Conservation (phyloP, 1,140 invertebrate genomes). For the Laupala kohalensis region DNA sequence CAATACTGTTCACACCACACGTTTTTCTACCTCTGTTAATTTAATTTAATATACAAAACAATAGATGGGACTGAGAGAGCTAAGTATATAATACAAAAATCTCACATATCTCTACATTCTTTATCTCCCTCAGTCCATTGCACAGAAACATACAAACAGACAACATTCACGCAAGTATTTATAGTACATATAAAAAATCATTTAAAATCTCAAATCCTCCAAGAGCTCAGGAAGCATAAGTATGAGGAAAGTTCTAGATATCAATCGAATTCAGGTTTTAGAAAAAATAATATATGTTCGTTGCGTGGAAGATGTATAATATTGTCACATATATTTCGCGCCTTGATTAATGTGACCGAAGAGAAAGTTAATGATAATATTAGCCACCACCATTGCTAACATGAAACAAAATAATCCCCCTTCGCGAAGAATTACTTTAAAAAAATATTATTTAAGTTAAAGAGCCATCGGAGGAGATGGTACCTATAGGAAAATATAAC, state of each 20-base stretch:
- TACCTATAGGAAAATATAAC: conserved; percentile 8
- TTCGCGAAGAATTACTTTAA: conserved; percentile 5
- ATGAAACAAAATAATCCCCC: conserved; percentile 7
- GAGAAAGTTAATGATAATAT: background rate
- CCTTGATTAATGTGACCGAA: background rate
- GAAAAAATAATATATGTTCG: background rate
- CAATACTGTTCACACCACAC: background rate
- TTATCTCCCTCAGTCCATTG: background rate
- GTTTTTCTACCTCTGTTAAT: background rate
- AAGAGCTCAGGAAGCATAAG: conserved; percentile 8
- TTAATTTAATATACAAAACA: conserved; percentile 10
- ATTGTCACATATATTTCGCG: too few species aligned
- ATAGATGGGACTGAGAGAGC: conserved; percentile 7
- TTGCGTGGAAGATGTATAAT: too few species aligned
- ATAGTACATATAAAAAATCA: conserved; percentile 12
- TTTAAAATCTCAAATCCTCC: conserved; percentile 14
- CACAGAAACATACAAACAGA: background rate
- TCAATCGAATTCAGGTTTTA: background rate
- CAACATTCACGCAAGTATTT: conserved; percentile 5
- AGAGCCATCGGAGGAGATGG: conserved; percentile 17
- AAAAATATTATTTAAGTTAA: background rate
- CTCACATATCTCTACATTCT: background rate
- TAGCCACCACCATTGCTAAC: conserved; percentile 6
- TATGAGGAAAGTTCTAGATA: background rate
- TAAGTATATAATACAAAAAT: conserved; percentile 2